Base-by-base conservation (phyloP, 2,113 vertebrate genomes). In the Trichomycterus rosablanca region DNA sequence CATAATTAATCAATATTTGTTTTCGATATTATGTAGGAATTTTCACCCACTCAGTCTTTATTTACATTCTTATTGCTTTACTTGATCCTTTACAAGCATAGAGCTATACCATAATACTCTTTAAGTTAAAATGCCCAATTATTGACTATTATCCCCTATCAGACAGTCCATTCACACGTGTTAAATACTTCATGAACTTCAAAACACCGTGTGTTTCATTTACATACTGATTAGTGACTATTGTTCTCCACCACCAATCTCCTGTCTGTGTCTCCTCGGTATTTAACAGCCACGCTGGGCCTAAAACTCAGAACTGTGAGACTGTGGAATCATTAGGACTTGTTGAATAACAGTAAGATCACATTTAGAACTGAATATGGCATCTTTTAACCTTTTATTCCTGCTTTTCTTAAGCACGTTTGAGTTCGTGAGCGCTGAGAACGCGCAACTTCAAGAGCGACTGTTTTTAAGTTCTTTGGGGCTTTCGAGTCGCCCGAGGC, bases 401-500 rank as follows among this genome's bases (percentile, higher is more conserved):
- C 15, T 72, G 14, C 14, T 20, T 0, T 34, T 8, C 20, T 15
- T 30, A 26, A 20, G 11, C 18, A 18, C 32, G 16, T 46, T 34
- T 30, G 16, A 30, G 10, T 14, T 66, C 8, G 15, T 53, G 8
- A 4, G 19, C n/a, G 16, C 53, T 14, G 75, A 77, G 35, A 77
- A 83, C 18, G 15, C 37, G 19, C 24, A 45, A 10, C 16, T n/a
- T 2, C 88, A 73, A 67, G 89, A 92, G 2, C 61, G 35, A 0
- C 26, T 82, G 1, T 53, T 91, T 51, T 18, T 93, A 2, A 67
- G 61, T 5, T 83, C 92, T 0, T 68, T 97, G 58, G 91, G 93
- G 0, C 70, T 95, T 10, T 80, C 78, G 0, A 1, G 58, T 46
- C 73, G 59, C 2, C 90, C 89, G 1, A 78, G 51, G 44, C 78